A percentile compares a stretch with the other conserved stretches of the same genome.
These are phyloP conservation scores for Tupaia tana DNA, from an alignment of 2,113 vertebrate species.

Conservation along the genomic window DNA sequence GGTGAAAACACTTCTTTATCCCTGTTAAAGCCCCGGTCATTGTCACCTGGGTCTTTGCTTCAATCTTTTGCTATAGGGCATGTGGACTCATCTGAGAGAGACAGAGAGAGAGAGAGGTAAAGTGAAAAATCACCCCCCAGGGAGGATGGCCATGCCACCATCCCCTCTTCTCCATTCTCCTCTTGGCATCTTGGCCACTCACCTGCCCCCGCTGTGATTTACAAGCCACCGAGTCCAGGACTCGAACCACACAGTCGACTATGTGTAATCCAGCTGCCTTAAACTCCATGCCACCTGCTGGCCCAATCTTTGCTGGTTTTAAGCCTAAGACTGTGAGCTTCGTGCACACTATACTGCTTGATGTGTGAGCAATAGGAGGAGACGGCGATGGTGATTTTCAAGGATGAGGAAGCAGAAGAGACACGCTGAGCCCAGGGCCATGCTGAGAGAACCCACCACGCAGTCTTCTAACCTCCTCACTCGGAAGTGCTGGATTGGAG, in stretches of 20 bases:
- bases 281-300: no score
- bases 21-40: background rate
- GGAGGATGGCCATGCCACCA: no score
- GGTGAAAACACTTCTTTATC: background rate
- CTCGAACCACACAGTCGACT: no score
- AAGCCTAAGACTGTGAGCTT: background rate
- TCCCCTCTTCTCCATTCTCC: no score
- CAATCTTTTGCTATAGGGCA: no score
- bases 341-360: fast-evolving
- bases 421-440: background rate
- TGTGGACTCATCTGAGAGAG: no score
- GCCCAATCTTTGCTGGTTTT: background rate
- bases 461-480: background rate
- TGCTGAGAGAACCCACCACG: background rate
- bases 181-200: no score
- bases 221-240: no score
- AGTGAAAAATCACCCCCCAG: no score
- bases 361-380: background rate
- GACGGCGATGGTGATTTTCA: background rate
- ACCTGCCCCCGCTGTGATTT: no score
- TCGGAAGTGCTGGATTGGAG: background rate
- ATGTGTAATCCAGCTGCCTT: no score
- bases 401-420: background rate
- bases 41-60: background rate
- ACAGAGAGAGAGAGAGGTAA: no score